Evolutionary conservation across 2,888 invertebrate species (phyloP).

Genomic region (Cylindroiulus punctatus): DNA sequence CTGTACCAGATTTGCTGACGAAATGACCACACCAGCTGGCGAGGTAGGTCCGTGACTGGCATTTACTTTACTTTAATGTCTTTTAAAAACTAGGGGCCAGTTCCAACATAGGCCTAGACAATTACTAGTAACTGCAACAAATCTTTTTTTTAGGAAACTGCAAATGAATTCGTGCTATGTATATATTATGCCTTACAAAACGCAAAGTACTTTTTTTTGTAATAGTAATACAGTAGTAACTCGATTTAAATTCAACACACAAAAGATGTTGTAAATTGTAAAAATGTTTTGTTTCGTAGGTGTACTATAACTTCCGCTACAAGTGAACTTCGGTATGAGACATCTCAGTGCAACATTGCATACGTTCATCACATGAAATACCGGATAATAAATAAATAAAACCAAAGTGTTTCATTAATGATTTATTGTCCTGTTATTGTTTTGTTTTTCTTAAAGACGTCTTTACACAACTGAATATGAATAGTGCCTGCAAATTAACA

Average conservation of each 20-base stretch:
- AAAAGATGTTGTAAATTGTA: background rate
- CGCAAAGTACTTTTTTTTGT: background rate
- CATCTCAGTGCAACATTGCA: background rate
- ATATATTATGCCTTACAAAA: background rate
- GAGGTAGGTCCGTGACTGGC: background rate
- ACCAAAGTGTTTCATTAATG: background rate
- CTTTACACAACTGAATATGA: background rate
- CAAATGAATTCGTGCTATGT: background rate
- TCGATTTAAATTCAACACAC: background rate
- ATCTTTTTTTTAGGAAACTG: background rate
- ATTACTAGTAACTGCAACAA: too few species aligned
- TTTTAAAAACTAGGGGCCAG: too few species aligned
- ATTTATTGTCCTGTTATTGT: background rate
- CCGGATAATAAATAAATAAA: background rate
- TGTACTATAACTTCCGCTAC: background rate
- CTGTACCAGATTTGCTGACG: background rate
- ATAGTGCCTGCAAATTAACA: background rate
- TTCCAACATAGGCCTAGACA: too few species aligned
- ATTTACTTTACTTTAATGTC: background rate
- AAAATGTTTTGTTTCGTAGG: background rate
- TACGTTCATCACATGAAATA: background rate
- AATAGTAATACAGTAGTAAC: background rate
- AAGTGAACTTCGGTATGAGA: too few species aligned
- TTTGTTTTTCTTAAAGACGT: background rate
- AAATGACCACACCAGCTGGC: background rate